Conservation (phyloP, 2,113 vertebrate genomes). For the Morphnarchus princeps region DNA sequence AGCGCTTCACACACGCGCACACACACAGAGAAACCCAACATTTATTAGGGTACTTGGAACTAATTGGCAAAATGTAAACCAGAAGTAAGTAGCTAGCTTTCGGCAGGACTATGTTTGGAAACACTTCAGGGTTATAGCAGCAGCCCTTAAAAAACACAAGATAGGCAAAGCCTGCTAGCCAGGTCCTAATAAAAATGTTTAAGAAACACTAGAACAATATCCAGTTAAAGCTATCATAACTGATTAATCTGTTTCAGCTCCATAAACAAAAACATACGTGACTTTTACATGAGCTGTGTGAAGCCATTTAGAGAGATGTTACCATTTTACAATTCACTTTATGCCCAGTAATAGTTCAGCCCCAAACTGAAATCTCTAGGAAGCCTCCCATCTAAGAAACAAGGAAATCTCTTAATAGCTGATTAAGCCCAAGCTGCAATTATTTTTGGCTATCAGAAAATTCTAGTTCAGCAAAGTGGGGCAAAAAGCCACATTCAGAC, state of each 20-base stretch:
- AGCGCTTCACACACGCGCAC: neutral
- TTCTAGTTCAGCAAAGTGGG: neutral
- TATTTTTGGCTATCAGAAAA: neutral
- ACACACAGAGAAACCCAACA: neutral
- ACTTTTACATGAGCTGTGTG: neutral
- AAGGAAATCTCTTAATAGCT: neutral
- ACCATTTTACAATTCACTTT: neutral
- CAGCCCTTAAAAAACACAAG: neutral
- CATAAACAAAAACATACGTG: neutral
- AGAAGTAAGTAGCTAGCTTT: conserved; percentile 12
- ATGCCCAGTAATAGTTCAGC: neutral
- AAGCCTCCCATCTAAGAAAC: neutral
- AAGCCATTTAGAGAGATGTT: conserved; percentile 2
- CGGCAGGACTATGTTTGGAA: neutral
- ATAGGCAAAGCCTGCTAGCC: neutral
- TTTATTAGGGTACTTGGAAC: neutral
- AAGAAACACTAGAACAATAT: neutral
- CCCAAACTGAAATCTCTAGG: neutral
- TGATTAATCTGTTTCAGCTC: neutral
- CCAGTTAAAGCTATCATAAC: neutral
- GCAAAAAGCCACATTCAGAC: neutral
- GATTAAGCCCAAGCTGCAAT: neutral
- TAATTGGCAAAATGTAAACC: conserved; percentile 6
- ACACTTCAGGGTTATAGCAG: neutral
- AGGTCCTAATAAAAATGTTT: neutral